A percentile compares a stretch with the other conserved stretches of the same genome.
Evolutionary conservation across 1,140 invertebrate genomes (phyloP).

Genomic region (Lordiphosa stackelbergi): DNA sequence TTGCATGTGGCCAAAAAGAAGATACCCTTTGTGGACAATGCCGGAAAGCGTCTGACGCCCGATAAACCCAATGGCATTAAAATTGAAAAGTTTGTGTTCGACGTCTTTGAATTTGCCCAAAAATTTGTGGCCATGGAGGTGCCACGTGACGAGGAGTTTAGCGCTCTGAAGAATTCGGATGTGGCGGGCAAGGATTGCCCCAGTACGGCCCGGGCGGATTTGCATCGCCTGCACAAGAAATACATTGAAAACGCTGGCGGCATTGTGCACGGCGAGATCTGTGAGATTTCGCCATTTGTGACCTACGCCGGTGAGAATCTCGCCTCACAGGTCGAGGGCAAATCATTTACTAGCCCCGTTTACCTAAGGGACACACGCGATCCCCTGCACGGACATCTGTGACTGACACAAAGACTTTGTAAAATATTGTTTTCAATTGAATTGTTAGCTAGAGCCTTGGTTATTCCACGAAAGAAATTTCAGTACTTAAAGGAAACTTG

Average conservation of each 20-base stretch:
- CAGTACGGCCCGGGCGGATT: constrained; percentile 87
- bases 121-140: constrained; percentile 97
- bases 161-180: constrained; percentile 97
- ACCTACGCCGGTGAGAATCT: constrained; percentile 94
- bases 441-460: constrained; percentile 13
- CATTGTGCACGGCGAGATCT: constrained; percentile 82
- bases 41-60: constrained; percentile 86
- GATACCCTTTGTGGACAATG: constrained; percentile 90
- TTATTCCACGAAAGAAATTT: constrained; percentile 46
- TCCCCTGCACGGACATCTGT: constrained; percentile 62
- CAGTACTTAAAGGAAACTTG: constrained; percentile 55
- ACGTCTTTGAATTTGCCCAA: constrained; percentile 95
- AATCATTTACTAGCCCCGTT: constrained; percentile 84
- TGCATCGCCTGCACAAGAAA: constrained; percentile 89
- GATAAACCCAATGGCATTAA: constrained; percentile 96
- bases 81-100: constrained; percentile 99
- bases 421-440: not conserved
- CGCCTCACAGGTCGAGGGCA: constrained; percentile 81
- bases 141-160: constrained; percentile 94
- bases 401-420: constrained; percentile 46
- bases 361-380: constrained; percentile 77
- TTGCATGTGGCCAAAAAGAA: constrained; percentile 98
- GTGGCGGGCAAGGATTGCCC: constrained; percentile 92
- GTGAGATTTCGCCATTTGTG: constrained; percentile 94
- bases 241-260: constrained; percentile 93